Conservation (phyloP, 2,888 invertebrate species). For the Fissipunctia ypsillon region DNA sequence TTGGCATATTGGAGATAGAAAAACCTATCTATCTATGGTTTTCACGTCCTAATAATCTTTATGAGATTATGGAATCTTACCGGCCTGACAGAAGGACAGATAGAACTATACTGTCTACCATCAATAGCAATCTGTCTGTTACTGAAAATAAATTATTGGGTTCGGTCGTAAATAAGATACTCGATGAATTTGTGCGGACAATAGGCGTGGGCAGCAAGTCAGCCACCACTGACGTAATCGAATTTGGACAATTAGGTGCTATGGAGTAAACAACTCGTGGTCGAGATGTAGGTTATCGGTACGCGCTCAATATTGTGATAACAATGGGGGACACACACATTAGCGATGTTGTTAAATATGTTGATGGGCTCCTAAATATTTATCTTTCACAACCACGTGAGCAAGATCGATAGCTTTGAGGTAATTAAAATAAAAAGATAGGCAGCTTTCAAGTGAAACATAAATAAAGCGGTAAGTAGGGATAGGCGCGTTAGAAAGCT, state of each 20-base stretch:
- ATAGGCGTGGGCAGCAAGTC: slow-evolving; percentile 71
- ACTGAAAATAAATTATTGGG: no score
- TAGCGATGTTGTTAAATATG: slow-evolving; percentile 73
- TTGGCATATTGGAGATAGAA: no score
- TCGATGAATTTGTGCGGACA: slow-evolving; percentile 72
- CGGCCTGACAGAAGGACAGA: no score
- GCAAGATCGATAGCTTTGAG: slow-evolving; percentile 54
- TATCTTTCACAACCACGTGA: slow-evolving; percentile 63
- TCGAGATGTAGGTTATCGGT: slow-evolving; percentile 83
- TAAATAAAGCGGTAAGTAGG: slow-evolving; percentile 56
- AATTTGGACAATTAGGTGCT: slow-evolving; percentile 80
- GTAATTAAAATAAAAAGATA: slow-evolving; percentile 58
- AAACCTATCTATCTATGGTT: no score
- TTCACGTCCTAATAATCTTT: no score
- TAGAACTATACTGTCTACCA: no score
- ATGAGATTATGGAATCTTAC: no score
- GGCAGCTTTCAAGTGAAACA: slow-evolving; percentile 42
- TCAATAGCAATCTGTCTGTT: no score
- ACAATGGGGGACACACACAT: slow-evolving; percentile 73
- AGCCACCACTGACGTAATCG: slow-evolving; percentile 77
- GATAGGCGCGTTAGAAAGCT: slow-evolving; percentile 74
- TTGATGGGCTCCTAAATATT: slow-evolving; percentile 72
- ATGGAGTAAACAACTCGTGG: slow-evolving; percentile 79
- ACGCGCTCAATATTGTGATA: slow-evolving; percentile 70
- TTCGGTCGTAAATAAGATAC: slow-evolving; percentile 71